Evolutionary conservation across 2,113 vertebrate genomes (phyloP).

Genomic region (Cyanistes caeruleus): DNA sequence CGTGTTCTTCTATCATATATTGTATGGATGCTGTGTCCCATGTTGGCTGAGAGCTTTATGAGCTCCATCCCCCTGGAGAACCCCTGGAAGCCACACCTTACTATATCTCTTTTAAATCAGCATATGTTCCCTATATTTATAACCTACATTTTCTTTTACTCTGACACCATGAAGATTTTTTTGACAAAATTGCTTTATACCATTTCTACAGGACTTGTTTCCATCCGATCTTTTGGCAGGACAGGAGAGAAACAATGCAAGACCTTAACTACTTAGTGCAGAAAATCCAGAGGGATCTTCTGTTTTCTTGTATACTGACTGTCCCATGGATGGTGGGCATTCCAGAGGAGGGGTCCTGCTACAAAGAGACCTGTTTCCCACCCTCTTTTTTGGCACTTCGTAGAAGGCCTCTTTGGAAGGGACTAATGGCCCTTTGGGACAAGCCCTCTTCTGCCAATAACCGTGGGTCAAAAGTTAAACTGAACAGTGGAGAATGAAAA

Average conservation of each 20-base stretch:
- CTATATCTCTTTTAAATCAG: neutral
- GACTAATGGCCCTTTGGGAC: constrained; percentile 48
- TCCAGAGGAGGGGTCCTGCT: neutral
- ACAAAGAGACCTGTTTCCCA: constrained; percentile 24
- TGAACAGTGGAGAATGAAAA: constrained; percentile 46
- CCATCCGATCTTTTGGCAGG: neutral
- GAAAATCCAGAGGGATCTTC: neutral
- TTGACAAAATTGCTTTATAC: neutral
- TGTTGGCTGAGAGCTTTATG: neutral
- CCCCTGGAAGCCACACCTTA: neutral
- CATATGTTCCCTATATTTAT: neutral
- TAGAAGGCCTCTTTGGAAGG: constrained; percentile 34
- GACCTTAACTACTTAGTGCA: neutral
- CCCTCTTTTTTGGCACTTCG: constrained; percentile 3
- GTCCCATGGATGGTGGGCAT: neutral
- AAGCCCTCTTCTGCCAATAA: constrained; percentile 51
- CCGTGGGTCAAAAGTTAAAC: constrained; percentile 59
- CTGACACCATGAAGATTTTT: neutral
- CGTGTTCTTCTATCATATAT: neutral
- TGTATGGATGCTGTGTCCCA: neutral
- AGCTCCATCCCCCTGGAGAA: neutral
- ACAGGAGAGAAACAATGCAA: neutral
- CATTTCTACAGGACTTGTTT: neutral
- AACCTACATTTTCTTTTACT: neutral
- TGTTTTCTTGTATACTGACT: neutral